Evolutionary conservation across 2,888 invertebrate genomes (phyloP).

Genomic region (Chrysolina haemoptera): DNA sequence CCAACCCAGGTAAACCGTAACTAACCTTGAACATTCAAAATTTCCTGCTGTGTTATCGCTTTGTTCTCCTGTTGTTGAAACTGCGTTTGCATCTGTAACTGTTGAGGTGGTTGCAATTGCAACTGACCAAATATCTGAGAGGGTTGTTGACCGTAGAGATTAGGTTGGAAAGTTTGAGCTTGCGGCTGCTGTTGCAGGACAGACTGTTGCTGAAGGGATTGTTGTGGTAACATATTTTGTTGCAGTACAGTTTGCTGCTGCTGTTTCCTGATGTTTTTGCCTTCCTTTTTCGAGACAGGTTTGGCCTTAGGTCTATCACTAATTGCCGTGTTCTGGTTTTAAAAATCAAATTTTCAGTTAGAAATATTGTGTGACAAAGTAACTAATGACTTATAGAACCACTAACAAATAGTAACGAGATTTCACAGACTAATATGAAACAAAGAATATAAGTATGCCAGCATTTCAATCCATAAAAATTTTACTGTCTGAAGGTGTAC

Average conservation of each 20-base stretch:
- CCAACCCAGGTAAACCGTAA: neutral
- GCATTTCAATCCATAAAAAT: too few species aligned
- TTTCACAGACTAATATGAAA: too few species aligned
- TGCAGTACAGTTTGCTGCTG: constrained; percentile 69
- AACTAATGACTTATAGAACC: too few species aligned
- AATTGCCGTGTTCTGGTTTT: constrained; percentile 79
- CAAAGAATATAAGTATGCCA: too few species aligned
- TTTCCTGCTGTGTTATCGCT: constrained; percentile 58
- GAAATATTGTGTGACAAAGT: too few species aligned
- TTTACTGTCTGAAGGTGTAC: too few species aligned
- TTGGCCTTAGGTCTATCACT: constrained; percentile 90
- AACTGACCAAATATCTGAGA: constrained; percentile 70
- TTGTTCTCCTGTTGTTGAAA: constrained; percentile 51
- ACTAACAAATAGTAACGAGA: too few species aligned
- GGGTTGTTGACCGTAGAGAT: constrained; percentile 66
- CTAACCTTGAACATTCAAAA: constrained; percentile 61
- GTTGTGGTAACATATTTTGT: constrained; percentile 63
- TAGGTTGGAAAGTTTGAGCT: constrained; percentile 59
- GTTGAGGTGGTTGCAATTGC: constrained; percentile 70
- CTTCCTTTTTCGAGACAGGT: constrained; percentile 85
- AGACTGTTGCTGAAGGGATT: constrained; percentile 58
- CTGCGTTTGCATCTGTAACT: constrained; percentile 66
- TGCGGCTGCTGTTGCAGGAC: constrained; percentile 62
- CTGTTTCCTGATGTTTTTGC: constrained; percentile 80
- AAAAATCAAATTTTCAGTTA: neutral